A percentile compares a stretch with the other conserved stretches of the same genome.
These are phyloP conservation scores for Typhlomys cinereus DNA, from an alignment of 2,113 vertebrate genomes.

Conservation along the genomic window DNA sequence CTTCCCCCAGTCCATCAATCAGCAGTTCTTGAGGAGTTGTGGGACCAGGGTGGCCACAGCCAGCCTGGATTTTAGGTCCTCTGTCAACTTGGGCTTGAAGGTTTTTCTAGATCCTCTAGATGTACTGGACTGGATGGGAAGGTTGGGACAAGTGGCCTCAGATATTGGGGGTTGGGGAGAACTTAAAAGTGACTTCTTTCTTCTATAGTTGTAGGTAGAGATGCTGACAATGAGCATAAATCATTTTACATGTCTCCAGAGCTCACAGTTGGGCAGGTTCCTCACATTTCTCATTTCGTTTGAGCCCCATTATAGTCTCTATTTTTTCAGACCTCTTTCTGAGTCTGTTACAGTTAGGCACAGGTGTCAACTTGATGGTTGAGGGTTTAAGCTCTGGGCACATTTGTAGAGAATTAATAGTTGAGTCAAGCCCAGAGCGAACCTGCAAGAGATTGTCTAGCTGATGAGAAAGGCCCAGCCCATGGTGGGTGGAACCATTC, in stretches of 20 bases:
- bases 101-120: background rate
- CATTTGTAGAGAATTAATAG: no score
- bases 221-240: background rate
- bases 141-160: accelerated
- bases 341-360: no score
- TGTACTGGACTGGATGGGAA: accelerated
- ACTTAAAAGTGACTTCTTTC: no score
- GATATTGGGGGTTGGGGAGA: no score
- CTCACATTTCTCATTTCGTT: background rate
- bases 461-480: no score
- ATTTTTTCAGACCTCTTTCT: background rate
- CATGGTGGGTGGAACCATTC: no score
- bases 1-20: background rate
- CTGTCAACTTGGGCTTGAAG: background rate
- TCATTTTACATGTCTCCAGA: background rate
- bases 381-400: no score
- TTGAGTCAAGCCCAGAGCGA: no score
- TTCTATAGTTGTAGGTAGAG: background rate
- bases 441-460: no score
- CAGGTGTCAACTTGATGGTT: no score
- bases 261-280: background rate
- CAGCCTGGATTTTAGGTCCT: background rate
- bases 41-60: background rate
- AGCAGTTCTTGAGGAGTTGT: background rate
- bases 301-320: background rate